Percentiles rank a stretch among this genome's conserved stretches.
Evolutionary conservation across 2,113 vertebrate genomes (phyloP).

Genomic region (Pomatostomus ruficeps): DNA sequence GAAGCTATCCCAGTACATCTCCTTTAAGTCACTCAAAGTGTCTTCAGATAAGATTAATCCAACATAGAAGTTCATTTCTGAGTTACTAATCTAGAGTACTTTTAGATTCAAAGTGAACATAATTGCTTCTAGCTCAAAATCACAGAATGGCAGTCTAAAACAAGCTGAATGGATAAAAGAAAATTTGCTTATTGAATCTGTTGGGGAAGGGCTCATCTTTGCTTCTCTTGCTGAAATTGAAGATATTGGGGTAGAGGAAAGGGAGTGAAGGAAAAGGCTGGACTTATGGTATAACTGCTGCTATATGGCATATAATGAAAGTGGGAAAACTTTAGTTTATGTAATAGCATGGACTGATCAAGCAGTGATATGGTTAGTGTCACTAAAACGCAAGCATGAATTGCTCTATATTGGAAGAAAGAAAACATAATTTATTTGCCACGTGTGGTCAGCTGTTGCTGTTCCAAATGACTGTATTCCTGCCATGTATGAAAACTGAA

Average conservation of each 20-base stretch:
- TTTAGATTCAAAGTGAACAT: neutral
- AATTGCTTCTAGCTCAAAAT: neutral
- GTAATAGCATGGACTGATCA: neutral
- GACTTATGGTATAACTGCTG: neutral
- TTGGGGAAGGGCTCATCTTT: neutral
- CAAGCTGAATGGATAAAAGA: neutral
- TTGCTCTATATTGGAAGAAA: neutral
- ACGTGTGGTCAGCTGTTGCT: neutral
- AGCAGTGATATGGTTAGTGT: neutral
- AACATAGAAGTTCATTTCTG: neutral
- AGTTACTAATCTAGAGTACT: neutral
- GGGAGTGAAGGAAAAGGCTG: neutral
- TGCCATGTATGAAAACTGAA: neutral
- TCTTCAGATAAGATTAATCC: neutral
- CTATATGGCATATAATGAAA: neutral
- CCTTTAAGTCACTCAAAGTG: neutral
- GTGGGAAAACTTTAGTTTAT: neutral
- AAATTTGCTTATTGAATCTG: neutral
- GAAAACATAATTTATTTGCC: neutral
- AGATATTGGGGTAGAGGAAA: neutral
- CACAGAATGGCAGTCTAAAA: neutral
- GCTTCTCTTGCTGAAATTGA: neutral
- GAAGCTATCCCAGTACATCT: neutral
- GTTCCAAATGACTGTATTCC: neutral
- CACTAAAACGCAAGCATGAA: fast-evolving